A percentile compares a stretch with the other conserved stretches of the same genome.
Conservation (phyloP, 2,888 invertebrate species). For the Dolichomitus sp. region DNA sequence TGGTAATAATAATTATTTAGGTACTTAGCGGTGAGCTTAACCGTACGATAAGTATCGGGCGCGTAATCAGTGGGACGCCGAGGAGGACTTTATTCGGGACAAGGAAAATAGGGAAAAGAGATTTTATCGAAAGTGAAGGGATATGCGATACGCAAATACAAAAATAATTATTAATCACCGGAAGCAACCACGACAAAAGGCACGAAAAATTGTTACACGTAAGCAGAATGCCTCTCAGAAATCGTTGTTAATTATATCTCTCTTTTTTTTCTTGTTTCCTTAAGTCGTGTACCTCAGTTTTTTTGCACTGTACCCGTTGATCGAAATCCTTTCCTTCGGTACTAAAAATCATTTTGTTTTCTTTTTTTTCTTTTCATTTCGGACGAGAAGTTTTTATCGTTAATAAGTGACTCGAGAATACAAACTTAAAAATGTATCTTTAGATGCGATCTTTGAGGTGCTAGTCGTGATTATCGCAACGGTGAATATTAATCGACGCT, state of each 20-base stretch:
- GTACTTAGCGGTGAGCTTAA: constrained; percentile 66
- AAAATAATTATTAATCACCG: constrained; percentile 76
- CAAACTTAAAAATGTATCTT: constrained; percentile 20
- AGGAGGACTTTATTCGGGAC: constrained; percentile 31
- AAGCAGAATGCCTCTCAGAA: constrained; percentile 74
- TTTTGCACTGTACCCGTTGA: constrained; percentile 33
- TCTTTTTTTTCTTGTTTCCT: constrained; percentile 29
- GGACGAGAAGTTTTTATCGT: constrained; percentile 40
- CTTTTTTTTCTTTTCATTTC: not conserved
- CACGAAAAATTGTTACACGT: constrained; percentile 82
- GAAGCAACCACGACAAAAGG: constrained; percentile 84
- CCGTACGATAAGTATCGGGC: constrained; percentile 68
- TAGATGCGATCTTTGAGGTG: not conserved
- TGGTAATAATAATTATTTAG: constrained; percentile 67
- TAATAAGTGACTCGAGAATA: constrained; percentile 27
- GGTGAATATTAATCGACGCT: constrained; percentile 26
- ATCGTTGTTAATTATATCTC: constrained; percentile 24
- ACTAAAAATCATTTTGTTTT: constrained; percentile 21
- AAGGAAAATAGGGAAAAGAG: constrained; percentile 17
- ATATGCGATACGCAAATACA: constrained; percentile 65
- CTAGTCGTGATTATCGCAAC: constrained; percentile 16
- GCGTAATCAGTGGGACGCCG: constrained; percentile 22
- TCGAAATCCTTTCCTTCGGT: not conserved
- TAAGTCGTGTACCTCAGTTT: constrained; percentile 21
- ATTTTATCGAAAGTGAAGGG: constrained; percentile 5